Conservation (phyloP, 2,888 invertebrate genomes). For the Ormyrus labotus region DNA sequence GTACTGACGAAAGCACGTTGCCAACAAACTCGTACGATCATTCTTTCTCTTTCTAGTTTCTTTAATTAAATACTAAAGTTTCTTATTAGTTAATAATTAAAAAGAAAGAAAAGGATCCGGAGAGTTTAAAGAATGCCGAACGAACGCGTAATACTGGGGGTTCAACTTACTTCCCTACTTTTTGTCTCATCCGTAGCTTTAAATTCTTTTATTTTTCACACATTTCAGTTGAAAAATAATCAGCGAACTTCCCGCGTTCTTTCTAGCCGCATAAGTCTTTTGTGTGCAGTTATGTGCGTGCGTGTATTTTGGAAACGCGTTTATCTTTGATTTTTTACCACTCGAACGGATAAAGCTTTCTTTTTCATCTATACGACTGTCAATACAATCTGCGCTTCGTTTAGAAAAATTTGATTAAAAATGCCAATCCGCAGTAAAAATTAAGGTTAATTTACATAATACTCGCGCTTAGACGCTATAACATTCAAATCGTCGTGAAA, state of each 20-base stretch:
- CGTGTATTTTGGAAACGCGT: constrained; percentile 4
- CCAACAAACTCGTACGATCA: constrained; percentile 35
- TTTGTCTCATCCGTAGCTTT: constrained; percentile 37
- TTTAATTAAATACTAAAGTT: constrained; percentile 42
- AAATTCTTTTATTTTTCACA: neutral
- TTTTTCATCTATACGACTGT: constrained; percentile 43
- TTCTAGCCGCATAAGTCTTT: constrained; percentile 22
- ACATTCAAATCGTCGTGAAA: constrained; percentile 22
- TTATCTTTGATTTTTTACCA: constrained; percentile 32
- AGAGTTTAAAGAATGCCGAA: constrained; percentile 51
- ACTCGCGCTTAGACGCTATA: constrained; percentile 27
- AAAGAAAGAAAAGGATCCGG: constrained; percentile 38
- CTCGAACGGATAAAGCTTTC: constrained; percentile 3
- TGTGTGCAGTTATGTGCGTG: too few relatives aligned
- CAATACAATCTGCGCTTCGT: constrained; percentile 23
- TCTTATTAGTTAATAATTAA: constrained; percentile 37
- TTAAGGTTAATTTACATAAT: constrained; percentile 43
- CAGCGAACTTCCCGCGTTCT: neutral
- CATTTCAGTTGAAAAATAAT: constrained; percentile 14
- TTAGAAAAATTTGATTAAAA: constrained; percentile 42
- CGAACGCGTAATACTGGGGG: constrained; percentile 56
- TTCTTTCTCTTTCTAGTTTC: constrained; percentile 42
- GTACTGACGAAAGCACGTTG: constrained; percentile 24
- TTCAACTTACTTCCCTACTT: constrained; percentile 48
- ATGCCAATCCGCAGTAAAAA: constrained; percentile 43